Conservation (phyloP, 2,888 invertebrate species). For the Brachynemurus nebulosus region DNA sequence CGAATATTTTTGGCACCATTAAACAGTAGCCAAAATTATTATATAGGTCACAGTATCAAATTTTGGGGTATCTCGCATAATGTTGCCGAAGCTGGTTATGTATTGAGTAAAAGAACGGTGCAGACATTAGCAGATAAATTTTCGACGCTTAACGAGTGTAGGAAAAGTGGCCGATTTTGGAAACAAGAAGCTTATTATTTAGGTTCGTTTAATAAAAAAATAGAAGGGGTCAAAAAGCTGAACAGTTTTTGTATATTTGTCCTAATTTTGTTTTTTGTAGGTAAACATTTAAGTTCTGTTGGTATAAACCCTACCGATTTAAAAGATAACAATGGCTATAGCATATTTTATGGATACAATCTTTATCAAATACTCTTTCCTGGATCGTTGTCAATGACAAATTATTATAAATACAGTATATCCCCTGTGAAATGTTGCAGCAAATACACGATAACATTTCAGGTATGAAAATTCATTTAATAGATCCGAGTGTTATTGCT, state of each 20-base stretch:
- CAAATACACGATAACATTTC: constrained; percentile 34
- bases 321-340: constrained; percentile 33
- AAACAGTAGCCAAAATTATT: constrained; percentile 31
- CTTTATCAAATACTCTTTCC: constrained; percentile 31
- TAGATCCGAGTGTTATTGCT: background rate
- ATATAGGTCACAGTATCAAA: constrained; percentile 38
- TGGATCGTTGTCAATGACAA: constrained; percentile 27
- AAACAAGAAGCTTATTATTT: constrained; percentile 44
- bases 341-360: constrained; percentile 38
- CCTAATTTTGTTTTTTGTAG: constrained; percentile 24
- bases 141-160: constrained; percentile 31
- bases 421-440: constrained; percentile 40
- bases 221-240: too few relatives aligned
- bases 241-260: background rate
- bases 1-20: constrained; percentile 34
- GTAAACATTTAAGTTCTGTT: constrained; percentile 35
- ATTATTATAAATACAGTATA: constrained; percentile 35
- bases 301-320: constrained; percentile 37
- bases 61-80: constrained; percentile 42
- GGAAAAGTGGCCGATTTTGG: constrained; percentile 34
- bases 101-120: constrained; percentile 36
- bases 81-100: constrained; percentile 39
- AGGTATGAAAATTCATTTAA: constrained; percentile 21
- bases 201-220: too few relatives aligned
- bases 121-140: constrained; percentile 29